Evolutionary conservation across 2,797 vertebrate genomes (phyloP).

Genomic region (Tympanoctomys barrerae): DNA sequence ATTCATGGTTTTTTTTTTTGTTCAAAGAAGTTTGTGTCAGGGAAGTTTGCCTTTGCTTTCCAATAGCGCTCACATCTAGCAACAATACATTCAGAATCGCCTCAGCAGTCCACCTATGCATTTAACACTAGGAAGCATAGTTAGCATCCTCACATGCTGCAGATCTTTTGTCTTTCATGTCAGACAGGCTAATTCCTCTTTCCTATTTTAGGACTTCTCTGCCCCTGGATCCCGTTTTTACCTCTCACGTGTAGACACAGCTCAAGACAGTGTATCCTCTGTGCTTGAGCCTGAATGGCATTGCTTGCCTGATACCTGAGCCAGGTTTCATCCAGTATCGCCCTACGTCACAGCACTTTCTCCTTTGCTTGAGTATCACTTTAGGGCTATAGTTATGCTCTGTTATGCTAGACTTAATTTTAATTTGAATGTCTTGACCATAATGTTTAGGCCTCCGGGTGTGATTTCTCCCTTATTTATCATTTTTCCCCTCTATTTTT

Average conservation of each 20-base stretch:
- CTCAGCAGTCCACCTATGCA: neutral
- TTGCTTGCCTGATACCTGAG: no score
- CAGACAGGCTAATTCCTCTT: neutral
- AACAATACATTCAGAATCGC: neutral
- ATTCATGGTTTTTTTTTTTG: neutral
- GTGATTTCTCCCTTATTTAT: neutral
- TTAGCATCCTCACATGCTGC: accelerated
- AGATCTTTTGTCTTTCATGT: neutral
- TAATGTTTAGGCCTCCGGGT: neutral
- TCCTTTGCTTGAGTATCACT: neutral
- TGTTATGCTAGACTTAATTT: neutral
- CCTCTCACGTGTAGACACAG: no score
- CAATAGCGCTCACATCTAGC: neutral
- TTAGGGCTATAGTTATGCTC: neutral
- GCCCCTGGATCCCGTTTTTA: accelerated
- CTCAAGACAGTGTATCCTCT: neutral
- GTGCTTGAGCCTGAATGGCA: neutral
- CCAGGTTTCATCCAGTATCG: neutral
- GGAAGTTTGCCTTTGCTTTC: neutral
- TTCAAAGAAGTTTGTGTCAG: neutral
- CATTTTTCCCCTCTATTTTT: neutral
- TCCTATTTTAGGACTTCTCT: accelerated
- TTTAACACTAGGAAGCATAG: neutral
- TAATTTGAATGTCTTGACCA: neutral
- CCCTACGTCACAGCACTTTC: accelerated